Percentiles rank a stretch among this genome's conserved stretches.
These are phyloP conservation scores for Smithornis capensis DNA, from an alignment of 2,113 vertebrate species.

Conservation along the genomic window DNA sequence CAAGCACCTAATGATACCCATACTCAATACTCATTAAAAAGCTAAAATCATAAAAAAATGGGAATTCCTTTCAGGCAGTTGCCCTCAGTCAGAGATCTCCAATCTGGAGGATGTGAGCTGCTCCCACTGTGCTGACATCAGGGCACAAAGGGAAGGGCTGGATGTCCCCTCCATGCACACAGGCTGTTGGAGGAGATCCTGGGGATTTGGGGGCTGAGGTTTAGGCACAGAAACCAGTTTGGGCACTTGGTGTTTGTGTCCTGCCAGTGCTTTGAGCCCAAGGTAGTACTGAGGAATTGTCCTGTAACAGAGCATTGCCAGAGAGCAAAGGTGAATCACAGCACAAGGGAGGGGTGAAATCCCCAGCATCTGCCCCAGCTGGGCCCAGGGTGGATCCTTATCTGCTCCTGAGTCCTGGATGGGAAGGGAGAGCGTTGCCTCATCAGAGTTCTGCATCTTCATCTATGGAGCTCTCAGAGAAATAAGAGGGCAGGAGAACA, in stretches of 20 bases:
- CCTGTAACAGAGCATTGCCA: not conserved
- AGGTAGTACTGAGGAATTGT: not conserved
- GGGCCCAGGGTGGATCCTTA: not conserved
- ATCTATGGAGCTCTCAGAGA: rapidly evolving
- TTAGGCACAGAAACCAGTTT: rapidly evolving
- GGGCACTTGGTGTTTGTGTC: rapidly evolving
- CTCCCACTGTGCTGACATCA: rapidly evolving
- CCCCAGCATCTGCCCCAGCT: not conserved
- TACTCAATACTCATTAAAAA: not conserved
- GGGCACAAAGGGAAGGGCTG: not conserved
- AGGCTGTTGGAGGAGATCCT: not conserved
- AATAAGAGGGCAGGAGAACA: not conserved
- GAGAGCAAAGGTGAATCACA: not conserved
- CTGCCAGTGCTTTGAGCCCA: not conserved
- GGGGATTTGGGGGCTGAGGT: not conserved
- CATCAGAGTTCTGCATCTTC: not conserved
- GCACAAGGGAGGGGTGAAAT: not conserved
- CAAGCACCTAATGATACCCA: not conserved
- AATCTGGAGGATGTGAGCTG: not conserved
- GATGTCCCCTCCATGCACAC: rapidly evolving
- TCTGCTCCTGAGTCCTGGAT: not conserved
- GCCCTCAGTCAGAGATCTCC: not conserved
- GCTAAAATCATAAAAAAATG: not conserved
- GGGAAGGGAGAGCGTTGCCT: not conserved
- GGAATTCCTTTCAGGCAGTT: not conserved